These are phyloP conservation scores for Thecocarcelia acutangulata DNA, from an alignment of 2,888 invertebrate species.

Conservation along the genomic window DNA sequence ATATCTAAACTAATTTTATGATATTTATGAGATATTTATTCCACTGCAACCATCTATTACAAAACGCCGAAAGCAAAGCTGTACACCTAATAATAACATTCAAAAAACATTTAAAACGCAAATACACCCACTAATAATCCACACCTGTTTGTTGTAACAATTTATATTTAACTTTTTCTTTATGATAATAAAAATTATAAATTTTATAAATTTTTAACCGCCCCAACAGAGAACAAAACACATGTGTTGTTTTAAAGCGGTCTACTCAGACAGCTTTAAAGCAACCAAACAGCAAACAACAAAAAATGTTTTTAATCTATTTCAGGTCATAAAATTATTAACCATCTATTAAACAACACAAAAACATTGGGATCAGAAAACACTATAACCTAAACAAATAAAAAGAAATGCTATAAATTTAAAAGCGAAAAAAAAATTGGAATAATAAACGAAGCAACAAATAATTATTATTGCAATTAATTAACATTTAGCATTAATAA, in stretches of 20 bases:
- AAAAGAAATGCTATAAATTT: neutral
- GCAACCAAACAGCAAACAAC: constrained; percentile 17
- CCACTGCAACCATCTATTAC: too few relatives aligned
- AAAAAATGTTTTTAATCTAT: constrained; percentile 38
- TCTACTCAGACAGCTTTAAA: constrained; percentile 12
- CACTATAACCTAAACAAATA: neutral
- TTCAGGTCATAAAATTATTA: constrained; percentile 53
- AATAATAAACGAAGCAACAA: constrained; percentile 23
- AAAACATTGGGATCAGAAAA: constrained; percentile 32
- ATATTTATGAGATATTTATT: too few relatives aligned
- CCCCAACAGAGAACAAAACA: constrained; percentile 13
- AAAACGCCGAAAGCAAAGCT: too few relatives aligned
- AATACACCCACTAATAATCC: too few relatives aligned
- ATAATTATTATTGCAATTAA: constrained; percentile 15
- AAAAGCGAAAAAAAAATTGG: neutral
- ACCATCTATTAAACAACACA: constrained; percentile 29
- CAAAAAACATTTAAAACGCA: too few relatives aligned
- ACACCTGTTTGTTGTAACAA: neutral
- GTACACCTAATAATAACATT: too few relatives aligned
- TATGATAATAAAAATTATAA: constrained; percentile 11
- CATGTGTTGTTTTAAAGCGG: constrained; percentile 36
- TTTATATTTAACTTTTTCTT: neutral
- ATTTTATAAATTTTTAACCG: too few relatives aligned
- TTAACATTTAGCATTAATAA: constrained; percentile 8
- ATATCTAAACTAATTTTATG: too few relatives aligned